Conservation (phyloP, 2,888 invertebrate genomes). For the Nomada ruficornis region DNA sequence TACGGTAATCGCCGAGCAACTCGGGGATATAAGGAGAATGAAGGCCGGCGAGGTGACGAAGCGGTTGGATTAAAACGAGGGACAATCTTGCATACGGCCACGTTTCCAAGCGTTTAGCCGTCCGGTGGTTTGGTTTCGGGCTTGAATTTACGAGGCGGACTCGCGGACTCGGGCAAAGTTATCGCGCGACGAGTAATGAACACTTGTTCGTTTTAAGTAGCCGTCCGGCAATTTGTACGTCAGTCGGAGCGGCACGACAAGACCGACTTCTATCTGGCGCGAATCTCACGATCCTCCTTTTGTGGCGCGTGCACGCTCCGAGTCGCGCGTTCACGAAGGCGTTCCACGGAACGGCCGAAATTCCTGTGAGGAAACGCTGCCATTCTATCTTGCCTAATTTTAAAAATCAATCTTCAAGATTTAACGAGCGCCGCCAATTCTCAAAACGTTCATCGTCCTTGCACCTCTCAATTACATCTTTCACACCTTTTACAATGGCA, state of each 20-base stretch:
- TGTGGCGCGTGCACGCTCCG: conserved; percentile 39
- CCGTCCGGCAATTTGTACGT: conserved; percentile 63
- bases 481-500: too few species aligned
- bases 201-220: conserved; percentile 63
- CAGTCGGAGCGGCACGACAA: conserved; percentile 52
- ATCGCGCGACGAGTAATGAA: conserved; percentile 55
- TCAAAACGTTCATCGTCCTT: too few species aligned
- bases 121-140: conserved; percentile 30
- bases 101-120: conserved; percentile 40
- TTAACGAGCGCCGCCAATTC: too few species aligned
- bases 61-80: conserved; percentile 32
- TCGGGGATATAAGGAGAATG: background rate
- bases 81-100: background rate
- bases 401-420: background rate
- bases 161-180: conserved; percentile 46
- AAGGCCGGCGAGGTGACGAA: conserved; percentile 33
- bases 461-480: too few species aligned
- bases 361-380: conserved; percentile 22
- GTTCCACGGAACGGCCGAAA: conserved; percentile 46
- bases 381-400: background rate
- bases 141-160: conserved; percentile 49
- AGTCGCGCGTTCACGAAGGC: conserved; percentile 20
- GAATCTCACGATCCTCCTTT: conserved; percentile 60
- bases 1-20: conserved; percentile 1
- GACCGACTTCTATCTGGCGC: conserved; percentile 58